Base-by-base conservation (phyloP, 2,113 vertebrate species). In the Elephantulus edwardii region DNA sequence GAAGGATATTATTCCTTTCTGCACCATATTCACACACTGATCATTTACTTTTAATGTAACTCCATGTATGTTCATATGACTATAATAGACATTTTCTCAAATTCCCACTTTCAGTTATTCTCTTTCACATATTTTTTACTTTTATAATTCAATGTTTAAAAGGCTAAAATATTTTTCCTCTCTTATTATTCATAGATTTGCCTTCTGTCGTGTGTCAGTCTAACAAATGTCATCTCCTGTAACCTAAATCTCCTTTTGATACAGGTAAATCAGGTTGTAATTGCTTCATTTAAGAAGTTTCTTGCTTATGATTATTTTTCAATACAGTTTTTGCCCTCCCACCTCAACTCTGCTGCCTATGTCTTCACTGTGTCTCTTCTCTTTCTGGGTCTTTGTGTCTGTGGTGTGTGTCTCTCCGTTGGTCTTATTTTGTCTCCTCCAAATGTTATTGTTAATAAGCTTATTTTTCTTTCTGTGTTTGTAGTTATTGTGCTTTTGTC, bases 1-100 rank as follows among this genome's bases (percentile, higher is more conserved):
- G 20, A 86, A 56, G 86, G 84, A 77, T 80, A 64, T 72, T 78
- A 35, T 79, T 85, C 24, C 11, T 91, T 95, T 66, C n/a, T 24
- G 76, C 5, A 85, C 4, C 9, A 38, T 81, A 87, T 66, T 46
- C 38, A 70, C 24, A 88, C 19, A n/a, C 16, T 89, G 48, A 64
- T 77, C 76, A 95, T 83, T 94, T 83, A 81, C 17, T 76, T 8
- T 24, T 83, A 89, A 93, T 42, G 30, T 26, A 70, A 80, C 58
- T 24, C 88, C 50, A 88, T 5, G 26, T 76, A 60, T n/a, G 26
- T 88, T 71, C 80, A 6, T 66, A 48, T 42, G 42, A 66, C 30
- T 46, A 92, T 7, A 86, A 52, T 6, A 71, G 11, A 71, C n/a
- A 83, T 48, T 86, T 8, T 30, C 72, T 86, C 16, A 84, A 77